A percentile compares a stretch with the other conserved stretches of the same genome.
Conservation (phyloP, 2,888 invertebrate genomes). For the Andrena bucephala region DNA sequence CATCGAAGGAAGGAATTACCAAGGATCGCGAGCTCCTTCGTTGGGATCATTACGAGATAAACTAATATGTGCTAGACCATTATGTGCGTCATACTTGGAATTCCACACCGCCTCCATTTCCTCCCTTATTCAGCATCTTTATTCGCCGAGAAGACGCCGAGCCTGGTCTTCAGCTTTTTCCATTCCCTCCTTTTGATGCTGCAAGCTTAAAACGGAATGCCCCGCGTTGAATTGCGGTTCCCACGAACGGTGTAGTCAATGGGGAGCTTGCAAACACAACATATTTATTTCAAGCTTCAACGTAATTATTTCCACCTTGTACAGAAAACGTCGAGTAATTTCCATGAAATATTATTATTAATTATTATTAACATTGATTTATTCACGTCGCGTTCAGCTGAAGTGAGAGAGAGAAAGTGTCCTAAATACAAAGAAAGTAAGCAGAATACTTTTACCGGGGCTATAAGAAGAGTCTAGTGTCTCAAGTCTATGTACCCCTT, state of each 20-base stretch:
- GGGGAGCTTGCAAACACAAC: background rate
- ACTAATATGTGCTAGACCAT: slow-evolving; percentile 67
- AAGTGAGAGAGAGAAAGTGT: background rate
- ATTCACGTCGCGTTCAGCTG: background rate
- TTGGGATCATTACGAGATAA: slow-evolving; percentile 63
- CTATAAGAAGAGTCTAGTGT: background rate
- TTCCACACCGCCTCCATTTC: slow-evolving; percentile 41
- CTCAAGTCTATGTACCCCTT: background rate
- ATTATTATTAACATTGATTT: background rate
- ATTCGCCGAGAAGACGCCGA: slow-evolving; percentile 1
- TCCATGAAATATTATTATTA: background rate
- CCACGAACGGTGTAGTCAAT: background rate
- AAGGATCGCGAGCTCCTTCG: slow-evolving; percentile 22
- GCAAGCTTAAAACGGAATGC: background rate
- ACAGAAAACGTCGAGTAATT: background rate
- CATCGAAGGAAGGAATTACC: slow-evolving; percentile 22
- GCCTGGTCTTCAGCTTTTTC: slow-evolving; percentile 9
- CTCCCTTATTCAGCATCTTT: slow-evolving; percentile 26
- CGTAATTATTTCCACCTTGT: background rate
- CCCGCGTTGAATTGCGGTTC: background rate
- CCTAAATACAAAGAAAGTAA: too few relatives aligned
- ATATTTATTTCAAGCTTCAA: background rate
- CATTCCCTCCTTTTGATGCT: background rate
- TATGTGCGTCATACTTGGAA: slow-evolving; percentile 63
- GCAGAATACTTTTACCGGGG: background rate